These are phyloP conservation scores for Anthophora plumipes DNA, from an alignment of 2,888 invertebrate species.

Conservation along the genomic window DNA sequence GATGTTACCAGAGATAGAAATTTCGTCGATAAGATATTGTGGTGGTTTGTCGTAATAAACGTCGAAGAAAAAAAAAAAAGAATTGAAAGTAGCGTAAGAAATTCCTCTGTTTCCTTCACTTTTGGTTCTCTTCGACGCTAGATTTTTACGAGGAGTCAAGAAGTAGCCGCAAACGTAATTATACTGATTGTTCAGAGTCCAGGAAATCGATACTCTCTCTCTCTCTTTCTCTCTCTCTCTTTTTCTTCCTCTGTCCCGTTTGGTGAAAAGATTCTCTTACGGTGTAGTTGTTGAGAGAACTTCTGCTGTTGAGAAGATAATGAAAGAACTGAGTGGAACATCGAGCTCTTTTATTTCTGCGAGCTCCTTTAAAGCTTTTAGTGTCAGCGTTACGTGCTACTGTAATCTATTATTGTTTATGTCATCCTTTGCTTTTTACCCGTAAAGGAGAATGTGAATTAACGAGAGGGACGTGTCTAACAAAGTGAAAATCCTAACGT, in stretches of 20 bases:
- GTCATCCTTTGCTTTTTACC: neutral
- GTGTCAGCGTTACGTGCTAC: neutral
- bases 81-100: neutral
- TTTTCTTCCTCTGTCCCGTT: neutral
- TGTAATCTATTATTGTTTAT: constrained; percentile 3
- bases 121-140: neutral
- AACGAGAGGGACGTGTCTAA: neutral
- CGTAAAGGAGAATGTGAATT: constrained; percentile 1
- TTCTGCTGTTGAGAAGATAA: neutral
- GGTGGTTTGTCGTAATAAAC: neutral
- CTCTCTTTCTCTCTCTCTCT: neutral
- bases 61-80: neutral
- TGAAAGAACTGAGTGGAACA: neutral
- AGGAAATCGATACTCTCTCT: constrained; percentile 20
- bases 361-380: constrained; percentile 1
- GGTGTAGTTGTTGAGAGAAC: neutral
- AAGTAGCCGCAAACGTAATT: constrained; percentile 27
- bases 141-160: constrained; percentile 5
- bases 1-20: neutral
- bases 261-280: constrained; percentile 20
- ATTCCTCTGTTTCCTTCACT: neutral
- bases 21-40: neutral
- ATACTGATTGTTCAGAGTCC: constrained; percentile 25
- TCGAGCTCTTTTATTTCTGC: neutral
- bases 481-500: neutral